Base-by-base conservation (phyloP, 2,113 vertebrate species). In the Gavialis gangeticus region DNA sequence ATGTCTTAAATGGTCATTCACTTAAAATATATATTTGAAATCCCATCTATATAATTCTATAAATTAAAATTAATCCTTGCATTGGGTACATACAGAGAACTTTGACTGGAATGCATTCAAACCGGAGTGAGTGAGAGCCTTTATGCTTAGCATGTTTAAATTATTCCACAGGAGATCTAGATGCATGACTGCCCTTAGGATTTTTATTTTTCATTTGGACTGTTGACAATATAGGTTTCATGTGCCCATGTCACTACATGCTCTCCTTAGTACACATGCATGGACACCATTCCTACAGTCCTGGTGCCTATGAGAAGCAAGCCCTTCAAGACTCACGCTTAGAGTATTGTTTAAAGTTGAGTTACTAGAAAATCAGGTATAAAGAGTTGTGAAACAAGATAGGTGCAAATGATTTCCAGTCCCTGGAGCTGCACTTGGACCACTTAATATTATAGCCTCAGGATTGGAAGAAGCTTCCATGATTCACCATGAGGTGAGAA, bases 331-430 rank as follows among this genome's bases (percentile, higher is more conserved):
- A 63, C 25, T 76, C 19, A 94, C 17, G 22, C 27, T 27, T 75
- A 81, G 12, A 30, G 19, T 71, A 22, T 13, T 80, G 54, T 17
- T 75, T 90, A 79, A 79, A 83, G 58, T 92, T 89, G 8, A 17
- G 79, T 94, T 85, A 82, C 18, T 46, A 3, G 7, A 22, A 46
- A 93, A 83, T 87, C 85, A 83, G 59, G 77, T 83, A 77, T 30
- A 5, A 2, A 24, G 13, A 25, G n/a, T 24, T 22, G 24, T 24
- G 27, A 62, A 91, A 82, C 13, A 60, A 34, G 86, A 91, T 71
- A 22, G 6, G 76, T 75, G 5, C 0, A 83, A 56, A 64, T 90
- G 46, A 71, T 89, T 88, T 88, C 75, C 66, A 89, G 55, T 6
- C 85, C 12, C 84, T 21, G 14, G 1, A 5, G 17, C n/a, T 75